Conservation (phyloP, 2,888 invertebrate genomes). For the Mimumesa dahlbomi region DNA sequence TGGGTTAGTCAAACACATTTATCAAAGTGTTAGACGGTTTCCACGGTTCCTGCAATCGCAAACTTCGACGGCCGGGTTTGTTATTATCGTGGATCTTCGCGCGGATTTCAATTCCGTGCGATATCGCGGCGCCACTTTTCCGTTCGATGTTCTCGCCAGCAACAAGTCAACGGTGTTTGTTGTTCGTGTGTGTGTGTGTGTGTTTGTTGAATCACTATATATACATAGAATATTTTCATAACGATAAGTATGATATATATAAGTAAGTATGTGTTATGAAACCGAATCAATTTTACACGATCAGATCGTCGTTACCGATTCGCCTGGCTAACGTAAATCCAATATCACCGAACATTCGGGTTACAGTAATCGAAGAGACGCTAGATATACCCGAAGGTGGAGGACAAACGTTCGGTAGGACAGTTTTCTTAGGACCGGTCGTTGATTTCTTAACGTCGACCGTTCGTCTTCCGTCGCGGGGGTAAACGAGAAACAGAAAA, state of each 20-base stretch:
- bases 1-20: constrained; percentile 61
- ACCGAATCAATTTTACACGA: too few species aligned
- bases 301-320: too few species aligned
- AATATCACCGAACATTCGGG: background rate
- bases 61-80: constrained; percentile 18
- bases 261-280: too few species aligned
- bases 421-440: constrained; percentile 42
- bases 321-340: too few species aligned
- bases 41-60: constrained; percentile 22
- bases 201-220: too few species aligned
- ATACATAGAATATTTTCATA: too few species aligned
- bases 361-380: constrained; percentile 4
- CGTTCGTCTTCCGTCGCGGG: constrained; percentile 47
- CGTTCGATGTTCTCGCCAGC: background rate
- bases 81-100: constrained; percentile 10
- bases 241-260: too few species aligned
- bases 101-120: constrained; percentile 3
- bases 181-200: too few species aligned
- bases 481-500: constrained; percentile 8
- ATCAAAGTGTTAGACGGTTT: constrained; percentile 37
- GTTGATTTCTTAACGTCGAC: constrained; percentile 44
- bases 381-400: constrained; percentile 3
- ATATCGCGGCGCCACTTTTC: background rate
- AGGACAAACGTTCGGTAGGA: constrained; percentile 3
- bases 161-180: too few species aligned